These are phyloP conservation scores for Falco berigora DNA, from an alignment of 2,797 vertebrate species.

Conservation along the genomic window DNA sequence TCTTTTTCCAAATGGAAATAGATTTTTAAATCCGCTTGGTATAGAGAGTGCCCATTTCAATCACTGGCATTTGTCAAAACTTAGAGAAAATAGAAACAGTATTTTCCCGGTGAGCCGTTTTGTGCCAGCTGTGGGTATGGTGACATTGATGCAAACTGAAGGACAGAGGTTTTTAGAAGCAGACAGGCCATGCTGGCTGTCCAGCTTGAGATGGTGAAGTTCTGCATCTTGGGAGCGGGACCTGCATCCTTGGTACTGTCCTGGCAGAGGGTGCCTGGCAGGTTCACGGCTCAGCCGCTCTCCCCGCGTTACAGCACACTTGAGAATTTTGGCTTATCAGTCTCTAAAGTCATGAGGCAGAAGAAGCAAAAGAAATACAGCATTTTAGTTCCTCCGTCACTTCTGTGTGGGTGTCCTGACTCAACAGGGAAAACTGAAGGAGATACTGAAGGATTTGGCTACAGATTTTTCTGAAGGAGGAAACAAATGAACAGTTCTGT, in stretches of 20 bases:
- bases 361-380: neutral
- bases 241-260: neutral
- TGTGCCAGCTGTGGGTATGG: neutral
- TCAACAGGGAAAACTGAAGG: neutral
- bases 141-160: accelerated
- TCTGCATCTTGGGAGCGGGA: neutral
- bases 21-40: neutral
- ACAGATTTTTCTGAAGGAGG: neutral
- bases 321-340: neutral
- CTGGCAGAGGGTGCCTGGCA: too few relatives aligned
- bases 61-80: neutral
- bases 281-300: neutral
- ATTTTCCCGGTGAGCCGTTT: neutral
- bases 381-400: neutral
- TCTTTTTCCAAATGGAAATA: neutral
- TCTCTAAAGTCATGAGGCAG: neutral
- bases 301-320: neutral
- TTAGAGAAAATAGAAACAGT: neutral
- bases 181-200: neutral
- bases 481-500: neutral
- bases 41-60: neutral
- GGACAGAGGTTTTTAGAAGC: neutral
- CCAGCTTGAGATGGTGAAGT: neutral
- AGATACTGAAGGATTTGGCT: neutral
- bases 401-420: neutral